phyloP scores from a whole-genome alignment of 1,140 invertebrate species.

The Apis mellifera region DNA sequence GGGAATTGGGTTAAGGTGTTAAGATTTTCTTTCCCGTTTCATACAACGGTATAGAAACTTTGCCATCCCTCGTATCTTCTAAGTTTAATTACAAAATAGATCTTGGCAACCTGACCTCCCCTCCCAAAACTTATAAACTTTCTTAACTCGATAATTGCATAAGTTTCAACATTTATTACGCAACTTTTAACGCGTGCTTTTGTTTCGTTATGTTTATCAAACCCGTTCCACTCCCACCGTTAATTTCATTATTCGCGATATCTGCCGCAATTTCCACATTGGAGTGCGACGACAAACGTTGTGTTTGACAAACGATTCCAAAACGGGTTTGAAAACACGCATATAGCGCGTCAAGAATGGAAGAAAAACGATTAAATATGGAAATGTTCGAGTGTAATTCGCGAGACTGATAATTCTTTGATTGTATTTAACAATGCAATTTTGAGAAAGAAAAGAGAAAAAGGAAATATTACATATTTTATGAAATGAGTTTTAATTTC shows the following conservation, averaged over 20 bases:
- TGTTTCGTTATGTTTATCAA: conserved; percentile 25
- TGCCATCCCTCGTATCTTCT: conserved; percentile 8
- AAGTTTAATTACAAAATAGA: conserved; percentile 40
- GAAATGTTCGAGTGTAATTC: too few species aligned
- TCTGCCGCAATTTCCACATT: background rate
- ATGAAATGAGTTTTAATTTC: too few species aligned
- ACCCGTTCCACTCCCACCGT: background rate
- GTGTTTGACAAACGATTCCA: background rate
- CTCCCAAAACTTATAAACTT: conserved; percentile 12
- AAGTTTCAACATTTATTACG: conserved; percentile 40
- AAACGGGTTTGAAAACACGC: too few species aligned
- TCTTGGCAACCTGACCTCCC: conserved; percentile 14
- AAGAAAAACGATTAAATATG: too few species aligned
- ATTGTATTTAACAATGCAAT: too few species aligned
- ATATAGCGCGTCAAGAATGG: too few species aligned
- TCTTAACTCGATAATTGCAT: conserved; percentile 22
- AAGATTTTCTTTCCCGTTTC: conserved; percentile 4
- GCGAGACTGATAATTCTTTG: too few species aligned
- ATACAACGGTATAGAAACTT: background rate
- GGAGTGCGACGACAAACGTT: background rate
- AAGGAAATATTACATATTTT: too few species aligned
- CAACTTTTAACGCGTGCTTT: conserved; percentile 17
- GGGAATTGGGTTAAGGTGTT: conserved; percentile 10
- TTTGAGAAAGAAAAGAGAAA: too few species aligned
- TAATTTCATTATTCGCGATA: conserved; percentile 21